Base-by-base conservation (phyloP, 2,113 vertebrate genomes). In the Daubentonia madagascariensis region DNA sequence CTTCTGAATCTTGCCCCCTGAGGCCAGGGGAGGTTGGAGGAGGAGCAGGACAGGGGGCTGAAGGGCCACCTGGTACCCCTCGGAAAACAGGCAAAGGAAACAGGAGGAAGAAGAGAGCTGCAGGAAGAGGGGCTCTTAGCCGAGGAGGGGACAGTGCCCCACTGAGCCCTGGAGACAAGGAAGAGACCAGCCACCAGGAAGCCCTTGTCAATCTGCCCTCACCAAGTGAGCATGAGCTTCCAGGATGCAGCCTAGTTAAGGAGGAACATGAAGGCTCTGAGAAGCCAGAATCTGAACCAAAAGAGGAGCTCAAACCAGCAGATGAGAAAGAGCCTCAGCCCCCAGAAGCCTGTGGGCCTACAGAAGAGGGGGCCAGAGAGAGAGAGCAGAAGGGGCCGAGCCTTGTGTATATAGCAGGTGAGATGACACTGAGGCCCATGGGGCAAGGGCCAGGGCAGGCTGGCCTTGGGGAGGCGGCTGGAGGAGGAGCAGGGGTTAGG, bases 11-110 rank as follows among this genome's bases (percentile, higher is more conserved):
- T 37, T 96, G 92, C 20, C 30, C 59, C 4, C 72, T 85, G 43
- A 93, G 68, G 72, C 50, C 85, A 48, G 95, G 54, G 16, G 97
- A 98, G 40, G 61, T 63, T 61, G 88, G 90, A 37, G 92, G 86
- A 76, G 97, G 76, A 25, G 28, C 75, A 40, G 45, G 94, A 76
- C 98, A 97, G 37, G 97, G 95, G 10, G 1, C 94, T 37, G 98
- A 98, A 87, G 98, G 94, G 81, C 95, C 83, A 2, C 89, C 96
- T 7, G 95, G 94, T 16, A 98, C 97, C 23, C 98, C 97, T 94
- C 95, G 97, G 83, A 97, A 68, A 94, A 78, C 93, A 85, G 94
- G 97, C 94, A 98, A 98, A 96, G 98, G 97, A 89, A 98, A 98
- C 86, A 94, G 97, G 86, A 98, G 97, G 81, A 98, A 98, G 92